These are phyloP conservation scores for Drosophila kikkawai DNA, from an alignment of 1,140 invertebrate species.

Conservation along the genomic window DNA sequence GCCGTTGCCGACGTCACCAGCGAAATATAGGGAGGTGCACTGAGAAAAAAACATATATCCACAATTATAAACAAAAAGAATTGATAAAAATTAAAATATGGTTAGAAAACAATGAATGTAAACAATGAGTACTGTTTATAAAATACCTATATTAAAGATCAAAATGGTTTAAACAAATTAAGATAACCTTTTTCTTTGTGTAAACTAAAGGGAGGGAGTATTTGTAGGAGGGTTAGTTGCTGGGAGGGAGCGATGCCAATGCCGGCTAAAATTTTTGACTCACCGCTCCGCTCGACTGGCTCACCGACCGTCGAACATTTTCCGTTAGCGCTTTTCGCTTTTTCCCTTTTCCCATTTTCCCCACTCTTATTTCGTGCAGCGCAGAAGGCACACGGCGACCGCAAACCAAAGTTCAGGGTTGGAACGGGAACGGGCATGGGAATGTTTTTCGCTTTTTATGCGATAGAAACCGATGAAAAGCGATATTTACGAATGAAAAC, in stretches of 20 bases:
- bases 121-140: too few species aligned
- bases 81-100: not conserved
- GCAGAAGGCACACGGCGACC: constrained; percentile 69
- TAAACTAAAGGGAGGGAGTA: not conserved
- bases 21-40: constrained; percentile 22
- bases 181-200: constrained; percentile 1
- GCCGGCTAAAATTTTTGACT: constrained; percentile 70
- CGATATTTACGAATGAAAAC: constrained; percentile 42
- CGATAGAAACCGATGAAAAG: constrained; percentile 32
- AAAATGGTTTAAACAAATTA: not conserved
- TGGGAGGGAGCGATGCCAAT: constrained; percentile 33
- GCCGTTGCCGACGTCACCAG: constrained; percentile 40
- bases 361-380: constrained; percentile 28
- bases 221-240: constrained; percentile 21
- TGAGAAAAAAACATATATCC: not conserved
- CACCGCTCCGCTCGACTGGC: constrained; percentile 67
- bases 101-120: not conserved
- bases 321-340: constrained; percentile 43
- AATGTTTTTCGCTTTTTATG: constrained; percentile 54
- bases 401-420: constrained; percentile 49
- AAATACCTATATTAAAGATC: not conserved
- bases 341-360: constrained; percentile 42
- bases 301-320: constrained; percentile 37
- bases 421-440: constrained; percentile 48
- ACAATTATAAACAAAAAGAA: not conserved